Conservation (phyloP, 2,797 vertebrate species). For the Cyclopterus lumpus region DNA sequence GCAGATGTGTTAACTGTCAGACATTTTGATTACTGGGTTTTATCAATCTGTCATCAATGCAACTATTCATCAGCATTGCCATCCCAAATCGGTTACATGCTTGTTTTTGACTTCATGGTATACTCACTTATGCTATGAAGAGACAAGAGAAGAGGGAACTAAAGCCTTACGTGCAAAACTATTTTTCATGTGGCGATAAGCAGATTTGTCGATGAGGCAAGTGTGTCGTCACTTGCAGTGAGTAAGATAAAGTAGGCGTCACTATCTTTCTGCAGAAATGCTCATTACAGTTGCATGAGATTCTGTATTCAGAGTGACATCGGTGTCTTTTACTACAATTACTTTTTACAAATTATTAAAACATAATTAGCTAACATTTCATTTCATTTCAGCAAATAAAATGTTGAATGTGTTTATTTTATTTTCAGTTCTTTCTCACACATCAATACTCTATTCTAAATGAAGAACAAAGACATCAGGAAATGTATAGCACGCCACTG, state of each 20-base stretch:
- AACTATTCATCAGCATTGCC: conserved; percentile 7
- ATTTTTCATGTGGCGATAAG: not conserved
- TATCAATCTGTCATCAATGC: conserved; percentile 19
- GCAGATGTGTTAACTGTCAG: conserved; percentile 39
- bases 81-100: conserved; percentile 2
- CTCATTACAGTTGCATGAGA: conserved; percentile 1
- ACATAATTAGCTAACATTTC: not conserved
- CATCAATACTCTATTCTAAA: not conserved
- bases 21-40: conserved; percentile 28
- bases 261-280: not conserved
- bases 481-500: not conserved
- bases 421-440: not conserved
- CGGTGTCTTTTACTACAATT: not conserved
- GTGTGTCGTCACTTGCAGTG: not conserved
- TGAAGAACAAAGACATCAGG: not conserved
- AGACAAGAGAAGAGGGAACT: conserved; percentile 2
- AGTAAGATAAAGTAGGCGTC: not conserved
- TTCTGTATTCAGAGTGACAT: conserved; percentile 4
- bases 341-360: not conserved
- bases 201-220: not conserved
- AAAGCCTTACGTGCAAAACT: not conserved
- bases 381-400: not conserved
- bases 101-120: conserved; percentile 10
- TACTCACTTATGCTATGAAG: not conserved
- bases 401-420: not conserved